Conservation (phyloP, 2,888 invertebrate genomes). For the Dasysyrphus albostriatus region DNA sequence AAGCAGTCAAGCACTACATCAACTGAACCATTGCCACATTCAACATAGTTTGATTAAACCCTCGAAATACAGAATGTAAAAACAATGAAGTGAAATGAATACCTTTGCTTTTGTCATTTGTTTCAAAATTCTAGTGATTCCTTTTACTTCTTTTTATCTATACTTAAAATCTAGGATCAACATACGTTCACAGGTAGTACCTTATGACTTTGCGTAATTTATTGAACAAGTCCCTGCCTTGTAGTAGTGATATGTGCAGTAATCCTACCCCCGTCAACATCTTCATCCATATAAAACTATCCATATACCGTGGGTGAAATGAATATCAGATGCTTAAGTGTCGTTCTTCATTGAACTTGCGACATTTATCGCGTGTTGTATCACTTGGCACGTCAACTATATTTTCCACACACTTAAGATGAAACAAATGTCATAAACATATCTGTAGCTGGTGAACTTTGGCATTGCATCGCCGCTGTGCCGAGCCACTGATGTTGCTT, state of each 20-base stretch:
- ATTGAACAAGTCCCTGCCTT: not conserved
- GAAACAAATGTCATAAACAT: slow-evolving; percentile 74
- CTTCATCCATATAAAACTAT: not conserved
- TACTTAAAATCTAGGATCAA: not conserved
- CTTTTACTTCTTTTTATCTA: not conserved
- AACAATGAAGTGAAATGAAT: too few species aligned
- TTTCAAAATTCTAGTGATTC: not conserved
- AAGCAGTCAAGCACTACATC: too few species aligned
- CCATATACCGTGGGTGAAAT: slow-evolving; percentile 45
- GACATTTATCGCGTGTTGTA: slow-evolving; percentile 72
- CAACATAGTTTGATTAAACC: too few species aligned
- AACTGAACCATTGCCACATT: too few species aligned
- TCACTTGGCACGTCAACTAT: slow-evolving; percentile 68
- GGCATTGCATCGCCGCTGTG: slow-evolving; percentile 28
- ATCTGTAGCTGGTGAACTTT: slow-evolving; percentile 72
- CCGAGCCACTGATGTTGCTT: slow-evolving; percentile 18
- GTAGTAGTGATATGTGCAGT: slow-evolving; percentile 52
- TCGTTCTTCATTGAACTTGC: slow-evolving; percentile 65
- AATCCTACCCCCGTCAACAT: slow-evolving; percentile 33
- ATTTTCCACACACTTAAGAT: slow-evolving; percentile 72
- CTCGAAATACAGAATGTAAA: too few species aligned
- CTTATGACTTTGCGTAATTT: not conserved
- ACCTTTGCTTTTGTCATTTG: not conserved
- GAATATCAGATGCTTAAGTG: slow-evolving; percentile 31
- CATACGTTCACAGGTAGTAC: not conserved